Base-by-base conservation (phyloP, 2,888 invertebrate genomes). In the Helleia helle region DNA sequence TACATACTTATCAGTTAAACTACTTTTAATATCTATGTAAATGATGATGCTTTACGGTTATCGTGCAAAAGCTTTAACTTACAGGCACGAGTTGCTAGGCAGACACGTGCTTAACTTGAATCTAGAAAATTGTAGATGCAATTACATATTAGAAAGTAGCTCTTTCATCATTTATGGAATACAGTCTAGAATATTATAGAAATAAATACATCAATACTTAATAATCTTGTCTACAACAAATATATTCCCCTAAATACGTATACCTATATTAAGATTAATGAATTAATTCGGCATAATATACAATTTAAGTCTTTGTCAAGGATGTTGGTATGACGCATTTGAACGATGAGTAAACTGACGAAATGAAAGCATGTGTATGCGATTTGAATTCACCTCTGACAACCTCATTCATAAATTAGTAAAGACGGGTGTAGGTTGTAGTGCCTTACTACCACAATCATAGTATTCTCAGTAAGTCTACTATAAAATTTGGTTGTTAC, bases 321-420 rank as follows among this genome's bases (percentile, higher is more conserved):
- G 34, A 34, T 34, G 11, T 18, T 22, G n/a, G 11, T 9, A 18
- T 34, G 34, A 34, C 34, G 34, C 34, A 34, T 12, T 34, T 22
- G 5, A 22, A 22, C 22, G 18, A 18, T 22, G 18, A 22, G 11
- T 17, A 17, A 17, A 18, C 11, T 8, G 5, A 22, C 11, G 15
- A 18, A 34, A 34, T 34, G 22, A 12, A 11, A 13, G 22, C 41
- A 45, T 45, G 48, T 46, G 51, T 48, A 31, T 39, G 34, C 24
- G 42, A 44, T 31, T n/a, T 30, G 5, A 15, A n/a, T n/a, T n/a
- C n/a, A n/a, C n/a, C n/a, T 9, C 26, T 8, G n/a, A 24, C 3
- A 24, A 24, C n/a, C 24, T 24, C 1, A 24, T 24, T 24, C 24
- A n/a, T n/a, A n/a, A n/a, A n/a, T n/a, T n/a, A n/a, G n/a, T n/a